Evolutionary conservation across 1,140 invertebrate genomes (phyloP).

Genomic region (Delia radicum): DNA sequence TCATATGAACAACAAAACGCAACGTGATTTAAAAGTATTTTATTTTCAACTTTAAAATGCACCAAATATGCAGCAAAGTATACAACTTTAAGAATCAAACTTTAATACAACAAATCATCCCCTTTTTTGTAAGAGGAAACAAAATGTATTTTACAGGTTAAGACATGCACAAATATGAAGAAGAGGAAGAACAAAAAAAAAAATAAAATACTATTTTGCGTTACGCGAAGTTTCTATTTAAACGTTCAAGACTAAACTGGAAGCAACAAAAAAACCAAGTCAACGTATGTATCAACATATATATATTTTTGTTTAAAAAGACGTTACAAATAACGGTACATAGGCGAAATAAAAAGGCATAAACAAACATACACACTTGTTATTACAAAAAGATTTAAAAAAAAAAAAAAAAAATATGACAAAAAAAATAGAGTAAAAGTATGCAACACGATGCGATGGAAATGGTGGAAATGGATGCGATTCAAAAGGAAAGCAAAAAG

Average conservation of each 20-base stretch:
- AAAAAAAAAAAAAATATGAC: neutral
- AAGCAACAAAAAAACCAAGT: neutral
- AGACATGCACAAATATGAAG: neutral
- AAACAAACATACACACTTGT: neutral
- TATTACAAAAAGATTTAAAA: neutral
- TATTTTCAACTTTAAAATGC: neutral
- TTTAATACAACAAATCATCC: neutral
- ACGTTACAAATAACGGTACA: neutral
- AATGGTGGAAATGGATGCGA: neutral
- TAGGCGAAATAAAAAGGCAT: neutral
- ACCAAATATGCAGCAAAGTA: neutral
- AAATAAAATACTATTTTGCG: no score
- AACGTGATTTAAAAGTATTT: neutral
- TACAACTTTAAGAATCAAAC: neutral
- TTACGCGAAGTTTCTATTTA: neutral
- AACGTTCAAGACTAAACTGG: neutral
- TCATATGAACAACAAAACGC: no score
- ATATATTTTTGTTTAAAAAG: neutral
- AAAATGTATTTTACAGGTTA: neutral
- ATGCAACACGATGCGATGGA: neutral
- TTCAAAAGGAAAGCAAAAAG: neutral
- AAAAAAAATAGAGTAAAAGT: neutral
- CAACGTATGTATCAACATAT: neutral
- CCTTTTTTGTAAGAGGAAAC: neutral
- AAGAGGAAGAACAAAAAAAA: neutral